Conservation (phyloP, 2,113 vertebrate species). For the Spea bombifrons region DNA sequence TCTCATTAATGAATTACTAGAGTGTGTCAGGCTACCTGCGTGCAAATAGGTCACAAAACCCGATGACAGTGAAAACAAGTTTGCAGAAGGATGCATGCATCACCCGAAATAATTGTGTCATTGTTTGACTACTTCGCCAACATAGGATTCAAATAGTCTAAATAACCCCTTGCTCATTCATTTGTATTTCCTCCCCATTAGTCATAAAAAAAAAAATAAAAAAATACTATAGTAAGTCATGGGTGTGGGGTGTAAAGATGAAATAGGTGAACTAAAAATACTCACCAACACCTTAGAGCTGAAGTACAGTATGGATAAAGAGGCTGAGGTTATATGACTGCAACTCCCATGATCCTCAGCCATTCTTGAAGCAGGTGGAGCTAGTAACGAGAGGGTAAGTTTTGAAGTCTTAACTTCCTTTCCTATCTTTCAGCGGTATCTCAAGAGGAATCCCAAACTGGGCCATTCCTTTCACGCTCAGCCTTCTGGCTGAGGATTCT, state of each 20-base stretch:
- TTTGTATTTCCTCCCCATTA: conserved; percentile 38
- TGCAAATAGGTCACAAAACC: conserved; percentile 40
- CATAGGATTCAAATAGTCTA: conserved; percentile 23
- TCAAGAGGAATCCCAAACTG: no score
- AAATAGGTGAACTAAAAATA: conserved; percentile 34
- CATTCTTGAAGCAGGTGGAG: no score
- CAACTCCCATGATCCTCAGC: no score
- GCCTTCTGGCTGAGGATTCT: no score
- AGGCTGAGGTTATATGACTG: no score
- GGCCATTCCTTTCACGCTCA: no score
- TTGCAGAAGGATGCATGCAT: conserved; percentile 29
- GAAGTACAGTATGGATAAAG: not conserved
- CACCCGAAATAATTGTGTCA: conserved; percentile 18
- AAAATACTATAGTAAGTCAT: conserved; percentile 15
- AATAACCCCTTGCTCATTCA: conserved; percentile 41
- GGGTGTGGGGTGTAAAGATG: conserved; percentile 16
- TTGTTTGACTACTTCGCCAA: conserved; percentile 22
- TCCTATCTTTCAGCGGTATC: no score
- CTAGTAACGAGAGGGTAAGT: no score
- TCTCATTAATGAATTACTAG: conserved; percentile 5
- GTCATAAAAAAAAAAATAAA: conserved; percentile 13
- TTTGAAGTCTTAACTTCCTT: no score
- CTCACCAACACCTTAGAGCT: not conserved
- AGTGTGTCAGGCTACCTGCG: conserved; percentile 8
- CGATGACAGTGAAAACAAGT: conserved; percentile 33